Evolutionary conservation across 2,888 invertebrate genomes (phyloP).

Genomic region (Lasius platythorax): DNA sequence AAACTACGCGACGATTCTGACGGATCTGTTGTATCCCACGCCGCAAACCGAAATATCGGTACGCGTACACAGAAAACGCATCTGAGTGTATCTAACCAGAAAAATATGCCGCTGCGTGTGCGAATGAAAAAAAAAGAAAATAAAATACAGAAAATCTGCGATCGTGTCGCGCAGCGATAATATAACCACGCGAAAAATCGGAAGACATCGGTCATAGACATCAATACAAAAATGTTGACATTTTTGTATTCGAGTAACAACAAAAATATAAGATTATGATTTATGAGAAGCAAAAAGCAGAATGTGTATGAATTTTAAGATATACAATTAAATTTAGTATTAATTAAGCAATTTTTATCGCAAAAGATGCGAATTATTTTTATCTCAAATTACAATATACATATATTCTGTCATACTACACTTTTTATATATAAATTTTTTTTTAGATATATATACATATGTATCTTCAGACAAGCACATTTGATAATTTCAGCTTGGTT

Average conservation of each 20-base stretch:
- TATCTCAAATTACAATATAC: not conserved
- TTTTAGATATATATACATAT: too few relatives aligned
- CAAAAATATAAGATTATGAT: not conserved
- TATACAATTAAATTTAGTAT: not conserved
- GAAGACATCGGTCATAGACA: not conserved
- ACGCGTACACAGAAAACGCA: slow-evolving; percentile 32
- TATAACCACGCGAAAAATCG: not conserved
- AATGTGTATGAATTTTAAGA: not conserved
- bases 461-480: not conserved
- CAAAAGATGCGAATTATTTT: not conserved
- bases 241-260: not conserved
- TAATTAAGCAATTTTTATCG: slow-evolving; percentile 11
- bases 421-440: not conserved
- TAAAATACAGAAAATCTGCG: not conserved
- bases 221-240: too few relatives aligned
- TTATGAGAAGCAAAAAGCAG: not conserved
- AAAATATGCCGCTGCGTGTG: slow-evolving; percentile 2
- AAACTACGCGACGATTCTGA: slow-evolving; percentile 36
- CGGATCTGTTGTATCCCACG: slow-evolving; percentile 18
- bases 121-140: slow-evolving; percentile 11
- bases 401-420: not conserved
- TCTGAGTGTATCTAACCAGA: slow-evolving; percentile 17
- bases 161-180: slow-evolving; percentile 7
- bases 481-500: not conserved
- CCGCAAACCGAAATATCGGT: slow-evolving; percentile 16